phyloP scores from a whole-genome alignment of 2,113 vertebrate species.

The Propithecus coquereli region DNA sequence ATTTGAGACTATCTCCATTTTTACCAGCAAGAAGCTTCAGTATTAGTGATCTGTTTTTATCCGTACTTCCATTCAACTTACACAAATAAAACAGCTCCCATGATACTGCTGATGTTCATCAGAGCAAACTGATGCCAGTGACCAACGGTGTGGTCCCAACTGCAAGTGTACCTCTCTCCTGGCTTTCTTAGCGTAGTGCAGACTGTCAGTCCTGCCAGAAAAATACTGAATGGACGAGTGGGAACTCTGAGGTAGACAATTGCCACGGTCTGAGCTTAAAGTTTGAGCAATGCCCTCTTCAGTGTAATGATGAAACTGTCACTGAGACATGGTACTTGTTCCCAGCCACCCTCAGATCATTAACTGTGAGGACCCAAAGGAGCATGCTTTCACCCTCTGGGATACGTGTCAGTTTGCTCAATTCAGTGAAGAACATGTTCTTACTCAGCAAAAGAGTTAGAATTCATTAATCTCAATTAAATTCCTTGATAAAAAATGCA shows the following conservation, averaged over 20 bases:
- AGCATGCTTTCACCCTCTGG: not conserved
- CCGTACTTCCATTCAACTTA: not conserved
- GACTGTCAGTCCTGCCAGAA: not conserved
- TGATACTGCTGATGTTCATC: not conserved
- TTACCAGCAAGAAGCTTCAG: not conserved
- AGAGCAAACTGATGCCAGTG: not conserved
- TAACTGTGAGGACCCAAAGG: not conserved
- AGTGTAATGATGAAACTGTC: not conserved
- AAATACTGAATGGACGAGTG: fast-evolving
- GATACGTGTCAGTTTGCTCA: not conserved
- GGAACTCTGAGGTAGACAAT: not conserved
- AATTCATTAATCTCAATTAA: not conserved
- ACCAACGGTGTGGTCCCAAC: not conserved
- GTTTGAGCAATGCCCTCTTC: not conserved
- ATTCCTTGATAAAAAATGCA: not conserved
- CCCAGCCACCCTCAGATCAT: not conserved
- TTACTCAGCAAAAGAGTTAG: not conserved
- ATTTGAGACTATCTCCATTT: not conserved
- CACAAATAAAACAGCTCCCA: not conserved
- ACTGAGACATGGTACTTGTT: not conserved
- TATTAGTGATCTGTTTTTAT: not conserved
- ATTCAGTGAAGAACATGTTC: not conserved
- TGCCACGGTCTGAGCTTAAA: not conserved
- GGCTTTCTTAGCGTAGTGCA: not conserved
- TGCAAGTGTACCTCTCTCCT: not conserved